Evolutionary conservation across 2,113 vertebrate genomes (phyloP).

Genomic region (Psammodynastes pulverulentus): DNA sequence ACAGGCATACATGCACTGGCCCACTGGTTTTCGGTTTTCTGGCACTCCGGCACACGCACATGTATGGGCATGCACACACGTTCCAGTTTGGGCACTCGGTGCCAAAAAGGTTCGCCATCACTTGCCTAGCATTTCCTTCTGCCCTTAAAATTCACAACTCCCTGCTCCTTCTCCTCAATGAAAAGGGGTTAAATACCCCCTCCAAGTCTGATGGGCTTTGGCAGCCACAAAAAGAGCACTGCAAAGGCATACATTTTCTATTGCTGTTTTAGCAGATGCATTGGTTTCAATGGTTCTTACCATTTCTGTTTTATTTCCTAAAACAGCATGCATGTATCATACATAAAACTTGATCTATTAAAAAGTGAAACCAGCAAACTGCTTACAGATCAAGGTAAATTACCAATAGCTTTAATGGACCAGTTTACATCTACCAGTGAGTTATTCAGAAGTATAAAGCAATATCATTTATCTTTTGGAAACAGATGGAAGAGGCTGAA

Average conservation of each 20-base stretch:
- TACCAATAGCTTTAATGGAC: constrained; percentile 42
- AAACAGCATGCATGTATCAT: constrained; percentile 8
- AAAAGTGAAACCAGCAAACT: constrained; percentile 33
- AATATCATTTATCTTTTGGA: neutral
- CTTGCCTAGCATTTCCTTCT: neutral
- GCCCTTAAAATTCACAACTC: neutral
- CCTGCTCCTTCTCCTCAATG: neutral
- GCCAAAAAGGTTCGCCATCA: too few species aligned
- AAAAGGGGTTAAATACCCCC: neutral
- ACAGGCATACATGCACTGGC: too few species aligned
- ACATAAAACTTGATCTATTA: neutral
- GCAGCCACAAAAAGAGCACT: neutral
- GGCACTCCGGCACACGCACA: too few species aligned
- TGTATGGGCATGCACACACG: too few species aligned
- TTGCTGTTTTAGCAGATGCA: neutral
- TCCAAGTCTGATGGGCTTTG: neutral
- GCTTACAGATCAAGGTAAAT: constrained; percentile 47
- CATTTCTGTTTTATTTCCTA: constrained; percentile 7
- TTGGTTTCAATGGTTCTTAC: neutral
- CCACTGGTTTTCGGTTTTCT: too few species aligned
- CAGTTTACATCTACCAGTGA: neutral
- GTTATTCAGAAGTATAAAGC: neutral
- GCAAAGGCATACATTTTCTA: neutral
- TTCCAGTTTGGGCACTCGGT: too few species aligned
- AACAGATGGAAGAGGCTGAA: neutral